These are phyloP conservation scores for Coremacera marginata DNA, from an alignment of 2,888 invertebrate genomes.

Conservation along the genomic window DNA sequence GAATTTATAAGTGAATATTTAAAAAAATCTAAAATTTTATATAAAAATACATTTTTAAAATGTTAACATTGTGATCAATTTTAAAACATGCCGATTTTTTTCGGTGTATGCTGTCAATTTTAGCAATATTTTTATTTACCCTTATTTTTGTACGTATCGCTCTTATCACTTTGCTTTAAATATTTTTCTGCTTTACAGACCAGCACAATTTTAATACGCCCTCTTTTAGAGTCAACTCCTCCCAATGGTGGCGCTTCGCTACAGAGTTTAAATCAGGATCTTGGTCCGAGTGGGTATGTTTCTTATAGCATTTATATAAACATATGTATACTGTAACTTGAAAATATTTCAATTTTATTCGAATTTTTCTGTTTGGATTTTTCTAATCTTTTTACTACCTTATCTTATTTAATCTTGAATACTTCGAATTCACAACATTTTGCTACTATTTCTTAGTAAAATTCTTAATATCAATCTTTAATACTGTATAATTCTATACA, in stretches of 20 bases:
- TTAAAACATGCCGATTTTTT: no score
- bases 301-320: not conserved
- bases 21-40: no score
- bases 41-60: no score
- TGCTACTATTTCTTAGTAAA: not conserved
- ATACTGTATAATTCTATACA: not conserved
- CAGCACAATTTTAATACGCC: conserved; percentile 67
- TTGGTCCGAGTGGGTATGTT: conserved; percentile 54
- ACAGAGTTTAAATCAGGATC: conserved; percentile 63
- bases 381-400: conserved; percentile 16
- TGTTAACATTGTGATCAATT: no score
- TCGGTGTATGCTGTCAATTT: no score
- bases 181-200: conserved; percentile 55
- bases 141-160: no score
- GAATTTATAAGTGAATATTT: no score
- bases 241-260: conserved; percentile 65
- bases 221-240: conserved; percentile 66
- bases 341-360: not conserved
- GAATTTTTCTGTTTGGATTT: not conserved
- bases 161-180: no score
- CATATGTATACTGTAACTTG: no score
- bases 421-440: conserved; percentile 23
- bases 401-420: not conserved
- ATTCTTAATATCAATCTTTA: not conserved
- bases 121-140: no score